phyloP scores from a whole-genome alignment of 2,113 vertebrate species.

The Elaphurus davidianus region DNA sequence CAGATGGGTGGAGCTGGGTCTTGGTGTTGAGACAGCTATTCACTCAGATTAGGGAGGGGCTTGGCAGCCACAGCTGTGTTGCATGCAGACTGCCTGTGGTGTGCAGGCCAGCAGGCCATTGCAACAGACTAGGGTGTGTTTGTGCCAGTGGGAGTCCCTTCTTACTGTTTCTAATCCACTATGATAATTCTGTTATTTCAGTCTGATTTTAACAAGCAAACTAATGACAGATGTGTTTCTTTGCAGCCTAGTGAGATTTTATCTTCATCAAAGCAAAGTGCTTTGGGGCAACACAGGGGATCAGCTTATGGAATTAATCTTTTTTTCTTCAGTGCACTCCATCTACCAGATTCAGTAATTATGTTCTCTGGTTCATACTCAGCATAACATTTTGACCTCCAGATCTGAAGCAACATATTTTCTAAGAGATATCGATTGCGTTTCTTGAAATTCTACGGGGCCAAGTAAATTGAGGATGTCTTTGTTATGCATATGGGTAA shows the following conservation, averaged over 20 bases:
- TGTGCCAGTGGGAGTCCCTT: not conserved
- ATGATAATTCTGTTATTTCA: not conserved
- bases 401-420: not conserved
- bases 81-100: not conserved
- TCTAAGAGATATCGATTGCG: not conserved
- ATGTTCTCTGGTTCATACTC: not conserved
- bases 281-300: not conserved
- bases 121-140: not conserved
- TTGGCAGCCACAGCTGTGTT: not conserved
- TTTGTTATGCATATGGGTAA: not conserved
- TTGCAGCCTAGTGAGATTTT: constrained; percentile 19
- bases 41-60: not conserved
- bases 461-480: not conserved
- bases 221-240: not conserved
- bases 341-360: constrained; percentile 30
- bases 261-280: constrained; percentile 21
- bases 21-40: not conserved
- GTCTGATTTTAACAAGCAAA: constrained; percentile 21
- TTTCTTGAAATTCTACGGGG: constrained; percentile 12
- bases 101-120: not conserved
- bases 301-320: constrained; percentile 29
- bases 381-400: constrained; percentile 3
- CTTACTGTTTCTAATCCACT: not conserved
- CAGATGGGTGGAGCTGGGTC: not conserved
- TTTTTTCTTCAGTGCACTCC: not conserved